Base-by-base conservation (phyloP, 2,888 invertebrate species). In the Thymelicus acteon region DNA sequence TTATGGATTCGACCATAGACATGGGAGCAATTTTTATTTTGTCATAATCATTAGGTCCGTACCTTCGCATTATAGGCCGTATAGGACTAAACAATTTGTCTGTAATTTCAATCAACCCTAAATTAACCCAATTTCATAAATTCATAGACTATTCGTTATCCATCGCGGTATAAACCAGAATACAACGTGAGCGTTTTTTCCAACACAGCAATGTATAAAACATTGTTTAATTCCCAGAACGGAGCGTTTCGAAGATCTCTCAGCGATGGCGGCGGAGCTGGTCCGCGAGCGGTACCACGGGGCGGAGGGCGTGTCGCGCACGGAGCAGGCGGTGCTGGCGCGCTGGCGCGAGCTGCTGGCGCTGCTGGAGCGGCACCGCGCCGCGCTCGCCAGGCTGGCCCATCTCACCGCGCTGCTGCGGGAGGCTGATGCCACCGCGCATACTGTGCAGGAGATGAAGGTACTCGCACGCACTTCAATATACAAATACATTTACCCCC, bases 181-280 rank as follows among this genome's bases (percentile, higher is more conserved):
- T 3, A 31, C 31, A 31, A 19, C 2, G 19, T 19, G 19, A 19
- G 19, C 19, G 19, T 19, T 19, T 19, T 31, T 31, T 5, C 31
- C 31, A 31, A 40, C 40, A 40, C 10, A 40, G 40, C 40, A 40
- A 40, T 40, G 10, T 10, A 40, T 7, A 40, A 19, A 31, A 31
- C 31, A 31, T 5, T 31, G 31, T 5, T 31, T 5, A 31, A 31
- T 5, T 31, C 5, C 7, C 77, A 95, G 97, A 71, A 98, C 98
- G 82, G 99, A 99, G 85, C 96, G 99, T 10, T 99, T 99, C 86
- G 97, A 98, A 79, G 98, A 98, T 88, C 94, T 99, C 60, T 97
- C 97, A 0, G 97, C 97, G 67, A 98, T 99, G 98, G 98, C 98
- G 2, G 96, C 97, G 64, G 99, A 99, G 84, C 94, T 99, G 67